Conservation (phyloP, 2,113 vertebrate species). For the Bufo bufo region DNA sequence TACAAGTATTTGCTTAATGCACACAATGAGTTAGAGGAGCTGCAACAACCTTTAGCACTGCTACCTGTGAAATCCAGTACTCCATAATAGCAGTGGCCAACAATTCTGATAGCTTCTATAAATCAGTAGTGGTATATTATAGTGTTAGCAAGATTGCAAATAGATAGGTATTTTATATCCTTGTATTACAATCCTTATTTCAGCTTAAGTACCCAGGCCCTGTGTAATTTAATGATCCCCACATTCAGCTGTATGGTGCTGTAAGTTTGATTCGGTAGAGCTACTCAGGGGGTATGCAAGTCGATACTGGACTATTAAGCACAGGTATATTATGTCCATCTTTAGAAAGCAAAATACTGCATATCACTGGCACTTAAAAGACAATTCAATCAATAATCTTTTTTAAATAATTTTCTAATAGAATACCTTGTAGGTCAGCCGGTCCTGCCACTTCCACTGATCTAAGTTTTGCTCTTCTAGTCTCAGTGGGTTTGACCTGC, state of each 20-base stretch:
- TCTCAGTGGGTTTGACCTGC: constrained; percentile 68
- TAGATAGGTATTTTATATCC: no score
- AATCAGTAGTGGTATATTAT: not conserved
- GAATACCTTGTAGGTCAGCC: constrained; percentile 66
- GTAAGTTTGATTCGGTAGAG: no score
- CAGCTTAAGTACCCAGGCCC: no score
- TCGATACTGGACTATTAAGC: no score
- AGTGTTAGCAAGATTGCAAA: no score
- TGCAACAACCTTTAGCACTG: not conserved
- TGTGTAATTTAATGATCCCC: no score
- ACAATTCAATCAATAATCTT: not conserved
- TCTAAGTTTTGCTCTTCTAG: constrained; percentile 63
- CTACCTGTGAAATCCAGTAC: not conserved
- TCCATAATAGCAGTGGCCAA: not conserved
- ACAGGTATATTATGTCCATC: no score
- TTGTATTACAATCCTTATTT: no score
- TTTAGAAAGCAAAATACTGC: no score
- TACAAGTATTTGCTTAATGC: not conserved
- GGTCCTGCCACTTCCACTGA: constrained; percentile 61
- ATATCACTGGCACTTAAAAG: no score
- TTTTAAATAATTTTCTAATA: not conserved
- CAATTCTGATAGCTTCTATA: not conserved
- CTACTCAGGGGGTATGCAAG: no score
- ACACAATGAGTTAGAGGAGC: not conserved
- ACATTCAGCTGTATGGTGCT: no score